These are phyloP conservation scores for Agrilus cyanescens DNA, from an alignment of 2,888 invertebrate species.

Conservation along the genomic window DNA sequence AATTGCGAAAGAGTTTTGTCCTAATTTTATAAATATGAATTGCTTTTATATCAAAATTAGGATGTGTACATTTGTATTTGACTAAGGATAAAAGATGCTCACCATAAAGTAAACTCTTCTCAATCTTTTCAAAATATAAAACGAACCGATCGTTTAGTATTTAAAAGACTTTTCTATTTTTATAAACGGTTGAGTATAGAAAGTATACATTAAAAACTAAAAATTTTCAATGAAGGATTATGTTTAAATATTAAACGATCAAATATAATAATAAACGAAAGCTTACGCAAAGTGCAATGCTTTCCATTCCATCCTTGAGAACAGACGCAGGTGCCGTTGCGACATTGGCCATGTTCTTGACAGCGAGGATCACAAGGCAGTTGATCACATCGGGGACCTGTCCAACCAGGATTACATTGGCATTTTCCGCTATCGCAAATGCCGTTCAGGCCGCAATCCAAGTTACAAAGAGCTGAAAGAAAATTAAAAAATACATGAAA, in stretches of 20 bases:
- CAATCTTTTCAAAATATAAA: too few relatives aligned
- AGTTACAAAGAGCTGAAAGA: slow-evolving; percentile 70
- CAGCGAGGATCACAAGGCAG: slow-evolving; percentile 86
- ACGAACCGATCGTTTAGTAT: too few relatives aligned
- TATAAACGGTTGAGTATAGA: too few relatives aligned
- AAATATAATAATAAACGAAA: slow-evolving; percentile 10
- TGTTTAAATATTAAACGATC: neutral
- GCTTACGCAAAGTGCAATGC: slow-evolving; percentile 93
- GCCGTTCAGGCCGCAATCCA: slow-evolving; percentile 92
- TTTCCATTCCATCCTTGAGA: slow-evolving; percentile 97
- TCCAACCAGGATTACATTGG: slow-evolving; percentile 87
- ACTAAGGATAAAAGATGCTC: too few relatives aligned
- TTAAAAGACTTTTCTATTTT: too few relatives aligned
- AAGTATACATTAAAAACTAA: too few relatives aligned
- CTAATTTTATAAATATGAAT: too few relatives aligned
- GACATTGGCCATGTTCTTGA: slow-evolving; percentile 90
- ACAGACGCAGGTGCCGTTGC: slow-evolving; percentile 96
- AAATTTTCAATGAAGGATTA: too few relatives aligned
- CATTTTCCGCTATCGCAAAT: slow-evolving; percentile 86
- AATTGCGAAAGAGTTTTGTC: too few relatives aligned
- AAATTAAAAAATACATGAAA: neutral
- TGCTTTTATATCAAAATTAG: too few relatives aligned
- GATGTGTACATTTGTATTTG: too few relatives aligned
- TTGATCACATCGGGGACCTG: slow-evolving; percentile 83
- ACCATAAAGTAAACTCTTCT: too few relatives aligned